Evolutionary conservation across 2,888 invertebrate species (phyloP), one percentile per base, ranked within the genome.

Genomic region (Hesperia comma): DNA sequence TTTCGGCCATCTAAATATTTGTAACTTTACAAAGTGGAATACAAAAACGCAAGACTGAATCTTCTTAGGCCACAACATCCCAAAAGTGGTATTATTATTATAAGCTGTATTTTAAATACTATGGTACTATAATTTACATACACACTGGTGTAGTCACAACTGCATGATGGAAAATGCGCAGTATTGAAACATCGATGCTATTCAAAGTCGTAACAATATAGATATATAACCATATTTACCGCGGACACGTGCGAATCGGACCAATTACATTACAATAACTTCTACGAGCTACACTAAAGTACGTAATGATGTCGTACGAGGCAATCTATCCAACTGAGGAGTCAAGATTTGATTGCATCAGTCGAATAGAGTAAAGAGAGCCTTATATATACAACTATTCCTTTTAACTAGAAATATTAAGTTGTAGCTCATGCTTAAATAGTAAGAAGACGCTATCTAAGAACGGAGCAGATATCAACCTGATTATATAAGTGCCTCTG

Each of bases 1-100:
- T 80, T 81, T 67, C 82, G 79, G 79, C 75, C 75, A 73, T 73
- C 67, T 69, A 73, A 74, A 64, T 73, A 77, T 72, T 77, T 75
- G 67, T 67, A 70, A 66, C 17, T 33, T 37, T 69, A 73, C 75
- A 77, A n/a, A 70, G 70, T 70, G 71, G 72, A 66, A 33, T 73
- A 71, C 72, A 75, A 69, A 70, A 56, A 63, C 51, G 55, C 41
- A 61, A 53, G 19, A 63, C 40, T 10, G 37, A 51, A n/a, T 51
- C 5, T 5, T 57, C 67, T 72, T 74, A 73, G 73, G 73, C 74
- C 73, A 68, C 68, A 51, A 51, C n/a, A 53, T 54, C 69, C 69
- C 61, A 53, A 49, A 70, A 62, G 64, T 61, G 64, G 70, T 67
- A 68, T 55, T 46, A 40, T 51, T 51, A 41, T 37, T 33, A 15